Evolutionary conservation across 2,888 invertebrate species (phyloP), one percentile per base, ranked within the genome.

Genomic region (Tryphoninae sp.): DNA sequence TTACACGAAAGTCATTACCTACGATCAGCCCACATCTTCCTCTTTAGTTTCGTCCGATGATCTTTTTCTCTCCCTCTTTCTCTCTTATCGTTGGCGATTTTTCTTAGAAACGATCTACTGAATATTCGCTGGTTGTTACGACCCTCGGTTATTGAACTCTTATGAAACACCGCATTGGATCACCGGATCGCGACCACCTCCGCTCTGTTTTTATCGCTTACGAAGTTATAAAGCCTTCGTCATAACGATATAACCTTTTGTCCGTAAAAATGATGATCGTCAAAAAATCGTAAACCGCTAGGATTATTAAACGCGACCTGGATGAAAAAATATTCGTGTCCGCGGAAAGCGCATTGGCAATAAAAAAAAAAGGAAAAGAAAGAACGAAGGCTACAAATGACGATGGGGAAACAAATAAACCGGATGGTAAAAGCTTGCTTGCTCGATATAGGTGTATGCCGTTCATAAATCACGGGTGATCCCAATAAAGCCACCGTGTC

Each of bases 401-500:
- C 59, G 68, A 76, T 68, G 68, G 45, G 33, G 49, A 16, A 80
- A 73, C 65, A 72, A 82, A 79, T 74, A 69, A 78, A 73, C 72
- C 68, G 45, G 64, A 69, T 73, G 73, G 69, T 74, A 79, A 77
- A 77, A 77, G 68, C 74, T 59, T 65, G 59, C 19, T 51, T 53
- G 64, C 69, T 55, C 23, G 45, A 26, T 77, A 59, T 61, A 45
- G 58, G 62, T 72, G 73, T 72, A 68, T 51, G 53, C 51, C 61
- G 42, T 77, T 77, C 72, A 82, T 82, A 82, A 82, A 77, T 82
- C 82, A 82, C 80, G 51, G 59, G 80, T 77, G 82, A 82, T 80
- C 82, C 82, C 76, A 73, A 82, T 82, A 82, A 82, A 82, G 82
- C 82, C 73, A 74, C 73, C 69, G 73, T 77, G 80, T 82, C 82